Evolutionary conservation across 2,888 invertebrate genomes (phyloP), one percentile per base, ranked within the genome.

Genomic region (Acronicta alni): DNA sequence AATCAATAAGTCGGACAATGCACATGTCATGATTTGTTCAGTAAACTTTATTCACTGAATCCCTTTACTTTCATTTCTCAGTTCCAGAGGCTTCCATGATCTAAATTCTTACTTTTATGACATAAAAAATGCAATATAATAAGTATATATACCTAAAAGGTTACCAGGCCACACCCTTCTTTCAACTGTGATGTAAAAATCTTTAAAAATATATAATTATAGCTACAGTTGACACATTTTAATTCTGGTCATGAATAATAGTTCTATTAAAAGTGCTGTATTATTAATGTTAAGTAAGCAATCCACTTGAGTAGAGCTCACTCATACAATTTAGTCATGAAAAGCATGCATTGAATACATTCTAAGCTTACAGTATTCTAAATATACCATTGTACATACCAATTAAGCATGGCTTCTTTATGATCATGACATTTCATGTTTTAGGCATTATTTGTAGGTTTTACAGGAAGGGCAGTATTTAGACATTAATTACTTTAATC

Each of bases 141-240:
- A 14, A 23, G 51, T 26, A 35, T n/a, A 58, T 39, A 54, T 44
- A 65, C 43, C 35, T 26, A 20, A 57, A 63, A 71, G 60, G 72
- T 63, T 74, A 63, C 12, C 37, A 65, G 70, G 57, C 78, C 78
- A 76, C 75, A 77, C 76, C 78, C 75, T 65, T 51, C 15, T 61
- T 53, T 61, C 32, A 64, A 35, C 10, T 42, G 44, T 61, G 45
- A 20, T 57, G 38, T 17, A 47, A 43, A 55, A 53, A 41, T 10
- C 12, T 16, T 47, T 54, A 14, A 43, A 23, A 53, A 35, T 42
- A 38, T 64, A 44, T 65, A 42, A 41, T 42, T 9, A 41, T 46
- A 41, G 17, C 23, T 17, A 20, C 16, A 55, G 51, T 44, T 60
- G 46, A 41, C 26, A 66, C 51, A 52, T 71, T 55, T 48, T 43